Evolutionary conservation across 2,888 invertebrate genomes (phyloP).

Genomic region (Caradrina clavipalpis): DNA sequence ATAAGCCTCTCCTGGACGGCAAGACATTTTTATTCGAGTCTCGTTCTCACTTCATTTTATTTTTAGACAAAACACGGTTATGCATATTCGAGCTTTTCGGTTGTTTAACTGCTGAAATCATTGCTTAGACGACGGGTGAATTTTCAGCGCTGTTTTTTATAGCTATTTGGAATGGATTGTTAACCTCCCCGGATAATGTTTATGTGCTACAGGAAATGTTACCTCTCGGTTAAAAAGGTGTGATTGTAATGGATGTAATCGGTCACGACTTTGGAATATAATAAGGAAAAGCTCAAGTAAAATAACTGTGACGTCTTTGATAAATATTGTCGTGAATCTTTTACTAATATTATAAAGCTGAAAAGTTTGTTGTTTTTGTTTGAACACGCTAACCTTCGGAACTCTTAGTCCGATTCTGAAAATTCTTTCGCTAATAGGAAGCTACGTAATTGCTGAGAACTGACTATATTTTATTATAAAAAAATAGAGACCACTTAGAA

Average conservation of each 20-base stretch:
- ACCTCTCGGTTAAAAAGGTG: neutral
- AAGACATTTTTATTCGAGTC: slow-evolving; percentile 77
- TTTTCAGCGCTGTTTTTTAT: slow-evolving; percentile 44
- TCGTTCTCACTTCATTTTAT: slow-evolving; percentile 81
- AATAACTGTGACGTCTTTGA: neutral
- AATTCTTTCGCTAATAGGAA: too few relatives aligned
- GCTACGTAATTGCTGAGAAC: too few relatives aligned
- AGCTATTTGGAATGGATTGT: slow-evolving; percentile 38
- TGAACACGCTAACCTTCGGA: too few relatives aligned
- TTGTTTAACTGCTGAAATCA: slow-evolving; percentile 69
- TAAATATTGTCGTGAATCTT: slow-evolving; percentile 10
- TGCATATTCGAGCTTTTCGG: slow-evolving; percentile 73
- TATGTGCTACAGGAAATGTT: neutral
- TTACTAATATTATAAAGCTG: too few relatives aligned
- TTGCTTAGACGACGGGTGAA: slow-evolving; percentile 62
- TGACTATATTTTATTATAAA: too few relatives aligned
- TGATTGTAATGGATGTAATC: slow-evolving; percentile 4
- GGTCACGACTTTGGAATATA: slow-evolving; percentile 1
- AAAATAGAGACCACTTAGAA: too few relatives aligned
- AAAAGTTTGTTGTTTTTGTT: too few relatives aligned
- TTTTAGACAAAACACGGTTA: slow-evolving; percentile 79
- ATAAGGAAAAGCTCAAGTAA: slow-evolving; percentile 5
- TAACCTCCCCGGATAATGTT: slow-evolving; percentile 16
- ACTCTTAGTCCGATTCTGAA: too few relatives aligned
- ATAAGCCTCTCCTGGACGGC: slow-evolving; percentile 76